Evolutionary conservation across 2,888 invertebrate species (phyloP).

Genomic region (Aproaerema taeniolella): DNA sequence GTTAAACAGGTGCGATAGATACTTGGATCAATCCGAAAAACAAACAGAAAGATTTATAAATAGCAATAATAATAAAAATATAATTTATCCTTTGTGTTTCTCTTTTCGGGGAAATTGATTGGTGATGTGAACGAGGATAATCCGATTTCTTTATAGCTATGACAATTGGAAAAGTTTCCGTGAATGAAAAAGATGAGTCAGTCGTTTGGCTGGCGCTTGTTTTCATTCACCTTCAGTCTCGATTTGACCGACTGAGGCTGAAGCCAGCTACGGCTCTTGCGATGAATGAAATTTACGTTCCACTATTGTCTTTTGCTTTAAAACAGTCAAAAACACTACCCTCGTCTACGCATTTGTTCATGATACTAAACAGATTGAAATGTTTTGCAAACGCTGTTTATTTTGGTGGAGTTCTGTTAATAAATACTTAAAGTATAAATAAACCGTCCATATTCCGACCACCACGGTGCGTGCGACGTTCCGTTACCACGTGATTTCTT

Average conservation of each 20-base stretch:
- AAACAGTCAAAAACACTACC: slow-evolving; percentile 14
- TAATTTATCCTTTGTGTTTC: too few relatives aligned
- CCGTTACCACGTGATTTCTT: slow-evolving; percentile 7
- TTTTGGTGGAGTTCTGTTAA: slow-evolving; percentile 10
- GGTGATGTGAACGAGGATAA: too few relatives aligned
- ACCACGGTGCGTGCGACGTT: slow-evolving; percentile 9
- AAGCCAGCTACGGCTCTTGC: slow-evolving; percentile 35
- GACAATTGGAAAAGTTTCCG: slow-evolving; percentile 22
- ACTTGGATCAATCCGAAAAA: too few relatives aligned
- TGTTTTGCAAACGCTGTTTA: slow-evolving; percentile 12
- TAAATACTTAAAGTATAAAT: slow-evolving; percentile 21
- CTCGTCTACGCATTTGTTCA: slow-evolving; percentile 2
- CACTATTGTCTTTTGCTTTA: slow-evolving; percentile 10
- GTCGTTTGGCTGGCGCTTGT: slow-evolving; percentile 45
- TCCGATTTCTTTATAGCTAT: background rate
- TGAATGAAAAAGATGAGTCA: slow-evolving; percentile 65
- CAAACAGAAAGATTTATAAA: too few relatives aligned
- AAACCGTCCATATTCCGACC: slow-evolving; percentile 17
- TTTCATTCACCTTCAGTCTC: slow-evolving; percentile 36
- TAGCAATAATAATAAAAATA: too few relatives aligned
- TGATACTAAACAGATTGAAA: background rate
- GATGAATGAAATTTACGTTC: slow-evolving; percentile 27
- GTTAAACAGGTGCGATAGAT: too few relatives aligned
- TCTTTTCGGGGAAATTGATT: background rate
- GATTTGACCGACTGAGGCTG: slow-evolving; percentile 23